Evolutionary conservation across 1,140 invertebrate genomes (phyloP), one percentile per base, ranked within the genome.

Genomic region (Alviniconcha marisindica): DNA sequence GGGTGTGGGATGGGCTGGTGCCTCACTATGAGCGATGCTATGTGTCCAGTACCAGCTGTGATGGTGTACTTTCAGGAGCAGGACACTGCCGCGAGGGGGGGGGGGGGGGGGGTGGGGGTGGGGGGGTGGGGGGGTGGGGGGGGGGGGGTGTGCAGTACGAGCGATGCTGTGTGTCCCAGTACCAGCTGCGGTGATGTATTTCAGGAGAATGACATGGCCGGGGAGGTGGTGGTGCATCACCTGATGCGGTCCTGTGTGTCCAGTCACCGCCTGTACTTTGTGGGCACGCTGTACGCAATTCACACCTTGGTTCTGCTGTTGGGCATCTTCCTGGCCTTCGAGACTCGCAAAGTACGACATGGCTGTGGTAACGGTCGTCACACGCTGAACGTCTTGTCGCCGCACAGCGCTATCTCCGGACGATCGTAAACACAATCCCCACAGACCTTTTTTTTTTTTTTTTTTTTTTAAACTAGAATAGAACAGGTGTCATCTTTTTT

Each of bases 301-400:
- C 84, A 89, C 33, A 85, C 87, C 10, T 78, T 89, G 48, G 44
- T 89, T 18, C 80, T 88, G 14, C 69, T 85, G 0, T 77, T 89
- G 44, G 88, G 88, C 18, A 77, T 83, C 0, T 88, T 87, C 76
- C 71, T 89, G 40, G 86, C 88, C 21, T 89, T 86, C 85, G 88
- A 89, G 66, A 89, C 88, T 4, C 71, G 87, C 3, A 85, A 84
- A 40, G 86, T 88, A 33, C 7, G 40, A 71, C n/a, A 71, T 28
- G 28, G 10, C 14, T 71, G 33, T 14, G 10, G 10, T 28, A 36
- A 10, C 10, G 10, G 33, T 28, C 28, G n/a, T 36, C 66, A 71
- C 28, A 10, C 28, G 10, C 12, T 71, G n/a, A 14, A n/a, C 12
- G 10, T 71, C 33, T 33, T 36, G 24, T 76, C 40, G 21, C 40